Conservation (phyloP, 2,797 vertebrate species). For the Leptoclinus maculatus region DNA sequence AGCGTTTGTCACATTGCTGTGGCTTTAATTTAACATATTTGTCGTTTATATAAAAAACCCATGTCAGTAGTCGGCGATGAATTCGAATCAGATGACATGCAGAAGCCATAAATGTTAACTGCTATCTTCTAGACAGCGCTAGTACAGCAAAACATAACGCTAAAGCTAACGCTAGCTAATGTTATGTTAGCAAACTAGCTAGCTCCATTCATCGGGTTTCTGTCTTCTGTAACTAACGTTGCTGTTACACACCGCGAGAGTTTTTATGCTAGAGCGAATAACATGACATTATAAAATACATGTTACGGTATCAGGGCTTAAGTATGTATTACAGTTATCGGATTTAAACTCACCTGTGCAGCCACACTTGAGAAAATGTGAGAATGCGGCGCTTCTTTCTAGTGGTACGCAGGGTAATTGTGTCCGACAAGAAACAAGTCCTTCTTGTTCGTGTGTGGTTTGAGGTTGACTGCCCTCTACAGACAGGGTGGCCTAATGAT, state of each 20-base stretch:
- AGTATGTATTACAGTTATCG: fast-evolving
- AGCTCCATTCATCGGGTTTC: constrained; percentile 56
- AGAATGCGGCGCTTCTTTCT: constrained; percentile 76
- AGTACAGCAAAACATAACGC: neutral
- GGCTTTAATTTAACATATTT: neutral
- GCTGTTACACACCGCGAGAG: fast-evolving
- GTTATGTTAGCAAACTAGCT: constrained; percentile 65
- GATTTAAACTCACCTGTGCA: constrained; percentile 62
- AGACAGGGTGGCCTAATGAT: neutral
- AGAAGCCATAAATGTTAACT: fast-evolving
- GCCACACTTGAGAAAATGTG: constrained; percentile 64
- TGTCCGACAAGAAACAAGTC: constrained; percentile 67
- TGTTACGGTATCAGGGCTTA: fast-evolving
- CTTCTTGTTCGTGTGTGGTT: neutral
- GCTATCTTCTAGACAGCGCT: fast-evolving
- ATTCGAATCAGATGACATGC: fast-evolving
- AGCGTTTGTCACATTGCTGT: neutral
- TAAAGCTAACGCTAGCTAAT: constrained; percentile 57
- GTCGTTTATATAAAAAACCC: fast-evolving
- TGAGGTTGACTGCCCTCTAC: constrained; percentile 1
- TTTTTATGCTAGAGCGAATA: fast-evolving
- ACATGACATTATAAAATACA: fast-evolving
- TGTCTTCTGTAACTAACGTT: neutral
- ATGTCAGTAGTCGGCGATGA: fast-evolving
- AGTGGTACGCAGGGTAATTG: constrained; percentile 43